Base-by-base conservation (phyloP, 1,140 invertebrate genomes). In the Geopemphigus sp. region DNA sequence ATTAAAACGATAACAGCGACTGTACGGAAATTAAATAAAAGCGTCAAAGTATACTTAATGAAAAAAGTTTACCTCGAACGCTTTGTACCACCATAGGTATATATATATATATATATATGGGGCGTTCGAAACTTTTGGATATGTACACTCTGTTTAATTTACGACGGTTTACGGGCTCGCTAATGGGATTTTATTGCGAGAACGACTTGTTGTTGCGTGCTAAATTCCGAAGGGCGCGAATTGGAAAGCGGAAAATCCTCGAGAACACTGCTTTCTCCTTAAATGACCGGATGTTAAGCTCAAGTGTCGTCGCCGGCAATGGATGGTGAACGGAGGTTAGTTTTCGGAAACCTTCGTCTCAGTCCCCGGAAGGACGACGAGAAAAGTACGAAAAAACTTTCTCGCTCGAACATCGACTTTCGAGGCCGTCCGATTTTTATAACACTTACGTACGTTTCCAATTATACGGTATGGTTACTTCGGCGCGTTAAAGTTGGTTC, bases 161-260 rank as follows among this genome's bases (percentile, higher is more conserved):
- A 26, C 15, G 22, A 19, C 14, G 22, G 8, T 50, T 68, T 1
- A 8, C 22, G 14, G 5, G 22, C 14, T 1, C 50, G 39, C 6
- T 68, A 68, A 68, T 68, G 66, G 22, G 24, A 15, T 68, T 68
- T 68, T 50, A 68, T 68, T 26, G 22, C 15, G 24, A 26, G 24
- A 68, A 47, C 1, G 12, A 47, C 14, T 47, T 50, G 45, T 68
- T 50, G n/a, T n/a, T 68, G 22, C 47, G 22, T 50, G 5, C 26
- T 68, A 50, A 68, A 68, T 24, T 68, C 15, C 45, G 26, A 50
- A 50, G 22, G 15, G 22, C 17, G 26, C 22, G 15, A 50, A 59
- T 22, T 57, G 54, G n/a, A 59, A 12, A 12, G 22, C 8, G 8
- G n/a, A 59, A 59, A 26, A 26, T 59, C 56, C n/a, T 68, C 47